Percentiles rank a stretch among this genome's conserved stretches.
Conservation (phyloP, 2,888 invertebrate species). For the Geophilus truncorum region DNA sequence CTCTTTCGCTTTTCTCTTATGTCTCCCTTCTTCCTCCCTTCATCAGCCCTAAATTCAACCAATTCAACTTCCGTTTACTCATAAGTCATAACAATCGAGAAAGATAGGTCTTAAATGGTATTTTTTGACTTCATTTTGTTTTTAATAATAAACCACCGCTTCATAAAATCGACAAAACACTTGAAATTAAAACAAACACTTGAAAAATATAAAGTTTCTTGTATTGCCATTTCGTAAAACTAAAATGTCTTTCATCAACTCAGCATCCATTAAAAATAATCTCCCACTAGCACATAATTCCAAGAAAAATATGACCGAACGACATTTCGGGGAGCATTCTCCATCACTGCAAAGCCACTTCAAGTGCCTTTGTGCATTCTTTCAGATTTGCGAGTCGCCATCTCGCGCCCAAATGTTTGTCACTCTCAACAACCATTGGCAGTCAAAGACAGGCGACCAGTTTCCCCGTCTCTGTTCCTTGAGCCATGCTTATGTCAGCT, state of each 20-base stretch:
- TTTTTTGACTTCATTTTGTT: no score
- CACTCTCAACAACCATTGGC: conserved; percentile 5
- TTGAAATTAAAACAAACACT: no score
- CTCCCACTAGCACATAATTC: background rate
- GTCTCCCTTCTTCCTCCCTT: background rate
- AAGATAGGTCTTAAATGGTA: no score
- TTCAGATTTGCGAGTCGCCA: conserved; percentile 12
- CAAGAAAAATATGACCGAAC: background rate
- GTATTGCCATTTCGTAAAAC: no score
- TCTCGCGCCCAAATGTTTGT: background rate
- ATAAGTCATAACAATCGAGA: no score
- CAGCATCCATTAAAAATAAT: background rate
- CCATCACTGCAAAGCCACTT: background rate
- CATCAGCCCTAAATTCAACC: background rate
- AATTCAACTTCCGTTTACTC: background rate
- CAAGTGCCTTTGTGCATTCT: background rate
- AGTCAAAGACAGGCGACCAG: conserved; percentile 12
- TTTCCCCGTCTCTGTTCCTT: background rate
- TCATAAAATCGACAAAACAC: no score
- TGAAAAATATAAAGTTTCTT: no score
- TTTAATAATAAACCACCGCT: no score
- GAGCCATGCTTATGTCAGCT: conserved; percentile 1
- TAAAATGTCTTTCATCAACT: no score
- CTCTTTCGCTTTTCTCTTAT: background rate
- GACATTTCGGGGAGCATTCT: background rate